phyloP scores from a whole-genome alignment of 2,113 vertebrate genomes.

The Saccopteryx bilineata region DNA sequence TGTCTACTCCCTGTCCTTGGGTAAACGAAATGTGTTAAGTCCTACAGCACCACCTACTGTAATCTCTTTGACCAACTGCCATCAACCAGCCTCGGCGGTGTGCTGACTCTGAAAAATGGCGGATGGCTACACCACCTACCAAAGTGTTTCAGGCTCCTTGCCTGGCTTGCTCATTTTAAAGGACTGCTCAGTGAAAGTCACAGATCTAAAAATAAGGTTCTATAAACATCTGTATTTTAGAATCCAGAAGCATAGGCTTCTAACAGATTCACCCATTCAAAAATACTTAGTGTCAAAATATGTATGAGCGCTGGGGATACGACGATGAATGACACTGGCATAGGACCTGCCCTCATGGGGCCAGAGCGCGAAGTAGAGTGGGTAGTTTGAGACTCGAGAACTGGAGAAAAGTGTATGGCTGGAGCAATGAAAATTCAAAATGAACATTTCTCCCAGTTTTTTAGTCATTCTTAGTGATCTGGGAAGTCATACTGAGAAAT shows the following conservation, averaged over 20 bases:
- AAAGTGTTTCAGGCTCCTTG: background rate
- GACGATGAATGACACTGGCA: background rate
- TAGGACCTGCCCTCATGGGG: background rate
- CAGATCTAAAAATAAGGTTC: background rate
- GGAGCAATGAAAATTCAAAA: background rate
- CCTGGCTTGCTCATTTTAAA: background rate
- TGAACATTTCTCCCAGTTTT: background rate
- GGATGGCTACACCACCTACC: background rate
- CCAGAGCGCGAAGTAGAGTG: background rate
- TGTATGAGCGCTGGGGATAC: background rate
- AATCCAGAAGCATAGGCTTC: background rate
- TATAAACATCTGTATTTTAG: background rate
- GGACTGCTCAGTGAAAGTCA: background rate
- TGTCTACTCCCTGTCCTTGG: background rate
- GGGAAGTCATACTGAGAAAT: background rate
- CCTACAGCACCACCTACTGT: background rate
- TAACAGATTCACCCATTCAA: background rate
- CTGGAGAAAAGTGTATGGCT: background rate
- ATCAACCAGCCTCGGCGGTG: background rate
- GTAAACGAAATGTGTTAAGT: slow-evolving; percentile 25
- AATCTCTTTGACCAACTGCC: background rate
- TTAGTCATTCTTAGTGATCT: background rate
- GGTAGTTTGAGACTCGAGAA: background rate
- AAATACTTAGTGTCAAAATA: background rate
- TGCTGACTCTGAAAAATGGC: background rate